Base-by-base conservation (phyloP, 2,888 invertebrate genomes). In the Leptinotarsa peninsularis region DNA sequence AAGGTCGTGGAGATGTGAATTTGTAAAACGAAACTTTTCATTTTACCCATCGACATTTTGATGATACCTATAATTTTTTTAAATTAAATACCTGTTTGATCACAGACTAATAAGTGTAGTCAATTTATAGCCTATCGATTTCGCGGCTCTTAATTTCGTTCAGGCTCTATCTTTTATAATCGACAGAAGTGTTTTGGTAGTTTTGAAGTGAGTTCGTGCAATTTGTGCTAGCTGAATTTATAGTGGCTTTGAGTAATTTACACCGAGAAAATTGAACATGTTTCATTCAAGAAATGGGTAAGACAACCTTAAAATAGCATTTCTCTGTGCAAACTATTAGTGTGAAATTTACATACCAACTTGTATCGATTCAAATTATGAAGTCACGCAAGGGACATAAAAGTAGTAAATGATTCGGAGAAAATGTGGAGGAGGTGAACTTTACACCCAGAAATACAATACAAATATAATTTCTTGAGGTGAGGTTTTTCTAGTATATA, bases 111-210 rank as follows among this genome's bases (percentile, higher is more conserved):
- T 21, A 58, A 58, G 14, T 58, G 23, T 21, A 54, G 23, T 58
- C 23, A 58, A 23, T 58, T 58, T 58, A 58, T 58, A 58, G 23
- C 58, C 14, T 21, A 58, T 58, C 23, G 21, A 58, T 27, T 58
- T 58, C 23, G 14, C 23, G 15, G 4, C 23, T 58, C 15, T 58
- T 15, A 17, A 58, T 58, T 27, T 23, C 23, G 58, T 21, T 58
- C 58, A 58, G 23, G 23, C 14, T 21, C 23, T 15, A 18, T 58
- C 23, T 23, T 23, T 23, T 4, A 15, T 23, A 58, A 58, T 58
- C 58, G 4, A 23, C 58, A 21, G 21, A 23, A 58, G 23, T 58
- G 58, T 58, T 58, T 23, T 15, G 23, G 15, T 23, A 58, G 23
- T 23, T 23, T 58, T 23, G 4, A 23, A 23, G 23, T 4, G 58